Evolutionary conservation across 2,113 vertebrate species (phyloP), one percentile per base, ranked within the genome.

Genomic region (Microtus richardsoni): DNA sequence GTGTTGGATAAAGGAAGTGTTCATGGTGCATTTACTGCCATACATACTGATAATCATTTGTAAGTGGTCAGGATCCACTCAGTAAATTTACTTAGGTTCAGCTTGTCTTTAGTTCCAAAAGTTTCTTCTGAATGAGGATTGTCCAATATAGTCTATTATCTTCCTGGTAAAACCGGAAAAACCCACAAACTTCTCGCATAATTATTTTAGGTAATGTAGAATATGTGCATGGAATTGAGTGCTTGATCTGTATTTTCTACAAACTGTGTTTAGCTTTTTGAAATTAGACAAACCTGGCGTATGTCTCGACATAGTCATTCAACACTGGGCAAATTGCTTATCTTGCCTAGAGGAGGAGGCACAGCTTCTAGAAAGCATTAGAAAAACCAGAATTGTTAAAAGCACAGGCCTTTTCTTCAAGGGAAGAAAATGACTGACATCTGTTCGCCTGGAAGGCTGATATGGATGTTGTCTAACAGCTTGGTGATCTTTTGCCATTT

Each of bases 321-420:
- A 90, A 78, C 39, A 58, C 93, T 91, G 58, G 49, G 49, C 44
- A 93, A 73, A 44, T 91, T 62, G 85, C 7, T 93, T 94, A 71
- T 58, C 19, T 41, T 88, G 39, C 22, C 84, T 62, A 9, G 22
- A 28, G 54, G 4, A 83, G 54, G n/a, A 83, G 36, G 3, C 54
- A 82, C 22, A 26, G 54, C 24, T 83, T 83, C 4, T 14, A 83
- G 58, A 83, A 28, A 83, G 13, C n/a, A 41, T 28, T 62, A 30
- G 80, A 62, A 83, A 83, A 41, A 62, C 1, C 13, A 62, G n/a
- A 62, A 41, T 62, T 82, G 6, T 28, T 82, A 82, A 60, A 14
- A 22, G 26, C 36, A 16, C 22, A 82, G 36, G 22, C 12, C 7
- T 82, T 82, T 60, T 60, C n/a, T 60, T 58, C 22, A 52, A 41